Base-by-base conservation (phyloP, 2,797 vertebrate genomes). In the Lithobates pipiens region DNA sequence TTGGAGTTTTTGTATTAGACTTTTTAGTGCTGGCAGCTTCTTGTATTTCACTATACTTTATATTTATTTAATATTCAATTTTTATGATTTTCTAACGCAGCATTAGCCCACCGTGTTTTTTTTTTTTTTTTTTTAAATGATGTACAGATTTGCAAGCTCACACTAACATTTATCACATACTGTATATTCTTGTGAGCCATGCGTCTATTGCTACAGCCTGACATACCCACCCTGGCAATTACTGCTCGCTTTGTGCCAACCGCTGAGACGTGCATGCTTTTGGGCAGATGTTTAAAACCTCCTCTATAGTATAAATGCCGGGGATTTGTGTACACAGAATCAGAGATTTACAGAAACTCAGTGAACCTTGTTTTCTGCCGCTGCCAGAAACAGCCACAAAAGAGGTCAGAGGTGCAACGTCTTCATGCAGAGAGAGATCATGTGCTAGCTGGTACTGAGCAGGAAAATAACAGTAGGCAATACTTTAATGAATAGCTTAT, bases 401-500 rank as follows among this genome's bases (percentile, higher is more conserved):
- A 93, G 92, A 92, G 95, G 93, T 95, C 95, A 95, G 92, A 94
- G 94, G 93, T 93, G 93, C 94, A 91, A 92, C 85, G 87, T 94
- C 91, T 94, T 93, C 93, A 93, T 91, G 93, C 92, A 91, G 93
- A 92, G 93, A 94, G 91, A 92, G 94, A 95, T 96, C 94, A 93
- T 95, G 94, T 94, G 94, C 94, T 95, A 94, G 93, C 94, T 94
- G 93, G 93, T 95, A 92, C 85, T 85, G 90, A 92, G 92, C 92
- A 93, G 90, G 90, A 91, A 93, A 92, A 93, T 94, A 94, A 82
- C 94, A 94, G 94, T 95, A 93, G 95, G 95, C 93, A 93, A 94
- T 92, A 91, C 93, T 95, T 96, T 96, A 95, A 95, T 95, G 95
- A 96, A 96, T 94, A 93, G 95, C 92, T 95, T 94, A 94, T 95